A percentile compares a stretch with the other conserved stretches of the same genome.
phyloP scores from a whole-genome alignment of 2,113 vertebrate genomes.

The Gadus macrocephalus region DNA sequence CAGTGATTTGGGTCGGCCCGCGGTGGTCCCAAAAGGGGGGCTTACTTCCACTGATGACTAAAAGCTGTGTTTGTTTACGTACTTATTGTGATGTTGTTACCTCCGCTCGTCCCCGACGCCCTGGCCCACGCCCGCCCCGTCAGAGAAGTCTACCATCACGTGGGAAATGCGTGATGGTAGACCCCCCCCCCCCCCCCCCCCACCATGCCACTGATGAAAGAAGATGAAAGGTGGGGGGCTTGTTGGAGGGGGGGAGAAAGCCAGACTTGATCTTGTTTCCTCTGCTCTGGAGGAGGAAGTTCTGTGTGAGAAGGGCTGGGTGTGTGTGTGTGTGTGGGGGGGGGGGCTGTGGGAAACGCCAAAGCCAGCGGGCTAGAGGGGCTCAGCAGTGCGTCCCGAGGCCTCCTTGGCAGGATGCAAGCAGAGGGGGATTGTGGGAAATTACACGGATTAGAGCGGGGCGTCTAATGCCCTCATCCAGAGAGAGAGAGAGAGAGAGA shows the following conservation, averaged over 20 bases:
- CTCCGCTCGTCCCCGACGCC: neutral
- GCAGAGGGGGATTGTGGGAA: constrained; percentile 75
- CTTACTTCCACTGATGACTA: constrained; percentile 57
- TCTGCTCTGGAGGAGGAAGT: constrained; percentile 46
- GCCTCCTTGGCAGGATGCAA: constrained; percentile 71
- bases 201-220: constrained; percentile 29
- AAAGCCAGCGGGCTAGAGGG: constrained; percentile 48
- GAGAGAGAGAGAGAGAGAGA: constrained; percentile 19
- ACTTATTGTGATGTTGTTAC: neutral
- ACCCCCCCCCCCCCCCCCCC: constrained; percentile 24
- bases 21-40: constrained; percentile 20
- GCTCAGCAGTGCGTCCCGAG: constrained; percentile 60
- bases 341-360: constrained; percentile 60
- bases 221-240: constrained; percentile 49
- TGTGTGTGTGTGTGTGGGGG: too few relatives aligned
- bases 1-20: constrained; percentile 54
- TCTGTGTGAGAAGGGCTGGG: constrained; percentile 42
- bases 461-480: constrained; percentile 67
- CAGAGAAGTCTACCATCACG: constrained; percentile 7
- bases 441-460: constrained; percentile 71
- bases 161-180: too few relatives aligned
- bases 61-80: constrained; percentile 26
- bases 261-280: constrained; percentile 46
- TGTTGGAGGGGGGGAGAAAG: constrained; percentile 6
- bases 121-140: constrained; percentile 26